Evolutionary conservation across 2,113 vertebrate genomes (phyloP), one percentile per base, ranked within the genome.

Genomic region (Nestor notabilis): DNA sequence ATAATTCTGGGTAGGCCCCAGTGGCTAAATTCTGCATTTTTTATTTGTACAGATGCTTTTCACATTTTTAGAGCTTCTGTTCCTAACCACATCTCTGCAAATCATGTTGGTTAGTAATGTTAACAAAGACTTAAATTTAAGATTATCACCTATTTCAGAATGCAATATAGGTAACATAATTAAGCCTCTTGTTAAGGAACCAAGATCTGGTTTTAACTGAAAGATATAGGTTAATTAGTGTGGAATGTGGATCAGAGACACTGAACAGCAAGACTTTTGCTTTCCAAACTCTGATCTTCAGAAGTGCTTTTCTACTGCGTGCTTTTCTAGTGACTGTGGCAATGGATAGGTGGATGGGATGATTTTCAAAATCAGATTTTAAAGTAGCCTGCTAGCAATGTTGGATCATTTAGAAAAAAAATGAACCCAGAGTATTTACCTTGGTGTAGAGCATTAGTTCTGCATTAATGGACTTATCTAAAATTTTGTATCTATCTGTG

Each of bases 191-290:
- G 71, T 78, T 90, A 89, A 87, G 64, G 76, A 90, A 60, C 9
- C 13, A 80, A 87, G 77, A 15, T 77, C 55, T 81, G 49, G 7
- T 94, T 95, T 90, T 75, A 87, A 12, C 41, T 84, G 68, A 81
- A 92, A 89, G 39, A 96, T 83, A 50, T 55, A 94, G 90, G 76
- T 89, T 96, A 95, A 96, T 96, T 92, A 81, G 60, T 2, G 1
- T 23, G 20, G 44, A 96, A 83, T 86, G 50, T 94, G 65, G 83
- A 77, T 89, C 88, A 93, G 28, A 85, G 81, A 53, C 41, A 61
- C 37, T 41, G 43, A 49, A 43, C 13, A 50, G 60, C 15, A 86
- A 71, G 43, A 49, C 23, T 10, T 64, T 23, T 23, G 9, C 60
- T 94, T 95, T 92, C 77, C 43, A 87, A 39, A 85, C 18, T 52